Evolutionary conservation across 2,113 vertebrate species (phyloP), one percentile per base, ranked within the genome.

Genomic region (Sinocyclocheilus rhinocerous): DNA sequence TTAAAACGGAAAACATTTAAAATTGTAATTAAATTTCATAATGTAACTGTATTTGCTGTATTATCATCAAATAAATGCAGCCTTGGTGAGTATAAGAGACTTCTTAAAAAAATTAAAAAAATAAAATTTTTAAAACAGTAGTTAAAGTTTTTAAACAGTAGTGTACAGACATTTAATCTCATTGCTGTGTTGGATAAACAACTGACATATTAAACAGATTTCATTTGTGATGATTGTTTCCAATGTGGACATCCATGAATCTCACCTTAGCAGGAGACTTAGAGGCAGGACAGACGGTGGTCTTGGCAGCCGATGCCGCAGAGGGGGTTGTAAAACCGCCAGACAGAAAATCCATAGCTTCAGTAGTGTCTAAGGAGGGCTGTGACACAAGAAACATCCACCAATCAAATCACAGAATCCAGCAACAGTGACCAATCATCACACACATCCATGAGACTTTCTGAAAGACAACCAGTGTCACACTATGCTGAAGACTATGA

Each of bases 271-370:
- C 22, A 26, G 90, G 84, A 70, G 90, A 81, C 6, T 84, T 88
- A 9, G 91, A 88, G 33, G 92, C 69, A 72, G 65, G 26, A 48
- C 61, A 82, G 72, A 69, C 29, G 9, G 82, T 4, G 8, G 78
- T 33, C 20, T 89, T 78, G 73, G 76, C 78, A 20, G 52, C 57
- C 55, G 85, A 45, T 22, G 70, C 76, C 6, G 9, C 55, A 1
- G 73, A 11, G 15, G 88, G 9, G 45, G 42, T 26, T 7, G 18
- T 29, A 69, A 91, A 91, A 75, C 72, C 91, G 50, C 86, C 91
- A 39, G 89, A 89, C 52, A 91, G 73, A 20, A 90, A 16, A 81
- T 91, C 89, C 84, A 90, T 63, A 65, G 91, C 91, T 10, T 86
- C 90, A 42, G 18, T 42, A 9, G 87, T 1, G 79, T 91, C 89